Percentiles rank a stretch among this genome's conserved stretches.
These are phyloP conservation scores for Hirtodrosophila histrioides DNA, from an alignment of 2,888 invertebrate genomes.

Conservation along the genomic window DNA sequence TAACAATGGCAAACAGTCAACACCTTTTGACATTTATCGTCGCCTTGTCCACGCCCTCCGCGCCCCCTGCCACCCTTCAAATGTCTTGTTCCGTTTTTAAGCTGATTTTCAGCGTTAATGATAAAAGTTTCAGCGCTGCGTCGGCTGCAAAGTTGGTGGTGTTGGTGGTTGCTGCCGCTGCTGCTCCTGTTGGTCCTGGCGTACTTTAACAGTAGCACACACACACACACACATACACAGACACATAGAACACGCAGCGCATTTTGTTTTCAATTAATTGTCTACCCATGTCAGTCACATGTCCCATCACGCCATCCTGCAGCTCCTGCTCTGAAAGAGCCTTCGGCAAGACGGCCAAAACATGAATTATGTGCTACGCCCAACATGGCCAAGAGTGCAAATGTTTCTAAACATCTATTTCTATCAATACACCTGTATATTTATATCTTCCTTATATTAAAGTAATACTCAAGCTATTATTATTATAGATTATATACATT, in stretches of 20 bases:
- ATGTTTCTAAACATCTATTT: too few species aligned
- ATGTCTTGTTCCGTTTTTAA: conserved; percentile 57
- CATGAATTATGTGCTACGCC: conserved; percentile 50
- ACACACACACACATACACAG: conserved; percentile 1
- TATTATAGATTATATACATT: too few species aligned
- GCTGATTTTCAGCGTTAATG: conserved; percentile 73
- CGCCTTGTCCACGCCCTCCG: conserved; percentile 24
- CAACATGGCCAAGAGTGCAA: conserved; percentile 21
- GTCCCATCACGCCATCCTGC: conserved; percentile 44
- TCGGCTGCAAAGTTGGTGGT: conserved; percentile 12
- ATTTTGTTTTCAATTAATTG: conserved; percentile 72
- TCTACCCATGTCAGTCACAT: conserved; percentile 73
- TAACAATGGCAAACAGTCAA: conserved; percentile 32
- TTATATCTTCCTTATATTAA: too few species aligned
- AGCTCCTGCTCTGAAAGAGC: neutral
- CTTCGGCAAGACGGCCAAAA: conserved; percentile 29
- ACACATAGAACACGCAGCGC: conserved; percentile 11
- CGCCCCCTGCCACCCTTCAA: neutral
- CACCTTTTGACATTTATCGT: conserved; percentile 74
- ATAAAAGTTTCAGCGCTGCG: conserved; percentile 63
- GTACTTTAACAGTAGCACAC: too few species aligned
- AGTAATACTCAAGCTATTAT: too few species aligned
- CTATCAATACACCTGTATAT: too few species aligned
- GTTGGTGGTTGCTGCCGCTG: conserved; percentile 15
- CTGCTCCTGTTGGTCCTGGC: neutral